These are phyloP conservation scores for Alces alces DNA, from an alignment of 2,113 vertebrate species.

Conservation along the genomic window DNA sequence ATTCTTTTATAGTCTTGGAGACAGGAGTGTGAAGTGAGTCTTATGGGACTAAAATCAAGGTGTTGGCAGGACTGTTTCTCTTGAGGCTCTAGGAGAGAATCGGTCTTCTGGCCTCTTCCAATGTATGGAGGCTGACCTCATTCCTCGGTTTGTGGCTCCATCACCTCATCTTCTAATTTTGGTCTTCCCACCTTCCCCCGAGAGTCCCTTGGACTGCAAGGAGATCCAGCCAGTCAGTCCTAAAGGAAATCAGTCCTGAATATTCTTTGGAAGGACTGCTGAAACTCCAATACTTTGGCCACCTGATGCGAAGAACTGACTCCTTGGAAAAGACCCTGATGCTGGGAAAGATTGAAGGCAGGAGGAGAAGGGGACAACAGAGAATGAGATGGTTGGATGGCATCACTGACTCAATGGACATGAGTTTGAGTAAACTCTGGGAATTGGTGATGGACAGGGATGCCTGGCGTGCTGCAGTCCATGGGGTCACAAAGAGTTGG, in stretches of 20 bases:
- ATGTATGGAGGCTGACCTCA: not conserved
- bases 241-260: not conserved
- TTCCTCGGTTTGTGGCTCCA: not conserved
- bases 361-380: not conserved
- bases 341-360: not conserved
- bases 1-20: not conserved
- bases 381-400: not conserved
- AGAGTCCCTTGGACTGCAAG: not conserved
- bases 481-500: not conserved
- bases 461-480: not conserved
- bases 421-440: not conserved
- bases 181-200: not conserved
- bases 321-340: not conserved
- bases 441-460: not conserved
- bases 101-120: not conserved
- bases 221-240: not conserved
- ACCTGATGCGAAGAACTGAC: not conserved
- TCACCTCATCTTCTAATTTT: not conserved
- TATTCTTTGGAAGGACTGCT: not conserved
- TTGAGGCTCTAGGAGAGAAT: not conserved
- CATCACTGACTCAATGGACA: not conserved
- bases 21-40: not conserved
- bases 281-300: not conserved
- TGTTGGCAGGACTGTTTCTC: not conserved
- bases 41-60: not conserved